Evolutionary conservation across 2,113 vertebrate species (phyloP).

Genomic region (Glareola pratincola): DNA sequence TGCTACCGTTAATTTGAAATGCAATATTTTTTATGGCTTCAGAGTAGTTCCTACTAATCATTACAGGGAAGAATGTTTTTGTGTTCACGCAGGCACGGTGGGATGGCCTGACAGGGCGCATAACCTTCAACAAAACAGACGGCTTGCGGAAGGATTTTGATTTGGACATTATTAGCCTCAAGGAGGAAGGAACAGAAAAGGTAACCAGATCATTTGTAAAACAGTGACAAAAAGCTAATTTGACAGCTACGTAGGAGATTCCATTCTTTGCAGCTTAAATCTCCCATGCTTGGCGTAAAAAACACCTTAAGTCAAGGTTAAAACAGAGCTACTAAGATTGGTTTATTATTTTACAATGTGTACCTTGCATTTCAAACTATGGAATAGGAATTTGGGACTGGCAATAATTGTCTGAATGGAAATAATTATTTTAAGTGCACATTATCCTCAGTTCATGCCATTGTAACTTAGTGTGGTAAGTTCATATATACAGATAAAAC

Average conservation of each 20-base stretch:
- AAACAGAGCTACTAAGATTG: not conserved
- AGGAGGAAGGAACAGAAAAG: conserved; percentile 97
- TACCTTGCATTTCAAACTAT: not conserved
- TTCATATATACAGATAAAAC: not conserved
- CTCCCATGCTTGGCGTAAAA: not conserved
- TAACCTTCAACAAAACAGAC: conserved; percentile 93
- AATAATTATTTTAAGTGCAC: not conserved
- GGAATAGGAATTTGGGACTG: not conserved
- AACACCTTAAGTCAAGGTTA: not conserved
- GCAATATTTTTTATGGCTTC: not conserved
- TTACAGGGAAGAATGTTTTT: not conserved
- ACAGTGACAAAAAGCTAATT: not conserved
- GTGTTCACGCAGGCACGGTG: conserved; percentile 83
- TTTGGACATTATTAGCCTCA: conserved; percentile 96
- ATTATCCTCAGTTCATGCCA: not conserved
- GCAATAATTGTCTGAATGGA: not conserved
- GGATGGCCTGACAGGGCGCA: conserved; percentile 94
- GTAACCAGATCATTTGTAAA: conserved; percentile 64
- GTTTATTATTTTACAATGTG: not conserved
- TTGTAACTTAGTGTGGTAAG: not conserved
- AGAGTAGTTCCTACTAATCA: not conserved
- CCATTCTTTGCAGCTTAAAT: not conserved
- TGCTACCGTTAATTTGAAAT: not conserved
- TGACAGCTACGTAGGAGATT: not conserved
- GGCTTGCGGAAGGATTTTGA: conserved; percentile 95